Evolutionary conservation across 1,140 invertebrate genomes (phyloP).

Genomic region (Polypedilum pembai): DNA sequence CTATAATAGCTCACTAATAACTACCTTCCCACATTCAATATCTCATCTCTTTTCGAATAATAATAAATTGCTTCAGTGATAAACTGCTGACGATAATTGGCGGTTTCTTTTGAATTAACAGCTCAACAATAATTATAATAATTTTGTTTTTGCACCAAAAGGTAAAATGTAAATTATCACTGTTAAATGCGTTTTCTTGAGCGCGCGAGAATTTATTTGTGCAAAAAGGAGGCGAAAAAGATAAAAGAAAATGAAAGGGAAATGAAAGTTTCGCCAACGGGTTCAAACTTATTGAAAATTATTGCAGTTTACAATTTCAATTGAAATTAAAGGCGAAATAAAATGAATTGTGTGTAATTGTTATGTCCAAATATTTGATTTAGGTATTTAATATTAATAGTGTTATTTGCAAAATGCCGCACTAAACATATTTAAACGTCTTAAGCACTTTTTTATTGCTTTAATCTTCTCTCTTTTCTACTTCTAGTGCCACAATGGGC

Average conservation of each 20-base stretch:
- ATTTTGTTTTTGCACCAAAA: background rate
- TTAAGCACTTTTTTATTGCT: too few species aligned
- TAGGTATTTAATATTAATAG: too few species aligned
- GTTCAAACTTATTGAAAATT: background rate
- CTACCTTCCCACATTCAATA: too few species aligned
- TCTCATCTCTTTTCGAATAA: too few species aligned
- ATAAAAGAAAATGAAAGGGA: conserved; percentile 18
- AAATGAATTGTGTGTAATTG: conserved; percentile 1
- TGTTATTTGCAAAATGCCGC: too few species aligned
- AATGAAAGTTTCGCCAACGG: conserved; percentile 11
- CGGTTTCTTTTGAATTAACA: conserved; percentile 4
- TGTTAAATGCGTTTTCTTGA: background rate
- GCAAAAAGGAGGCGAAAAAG: background rate
- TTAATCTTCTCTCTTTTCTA: too few species aligned
- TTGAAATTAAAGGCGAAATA: background rate
- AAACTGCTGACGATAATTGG: conserved; percentile 12
- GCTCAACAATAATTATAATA: background rate
- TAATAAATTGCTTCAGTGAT: background rate
- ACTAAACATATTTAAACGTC: too few species aligned
- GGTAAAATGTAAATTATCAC: background rate
- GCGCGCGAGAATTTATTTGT: background rate
- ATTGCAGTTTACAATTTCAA: background rate
- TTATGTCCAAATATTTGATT: background rate
- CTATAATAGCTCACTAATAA: too few species aligned
- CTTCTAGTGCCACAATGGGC: too few species aligned